Conservation (phyloP, 2,113 vertebrate genomes). For the Dendrocopos noguchii region DNA sequence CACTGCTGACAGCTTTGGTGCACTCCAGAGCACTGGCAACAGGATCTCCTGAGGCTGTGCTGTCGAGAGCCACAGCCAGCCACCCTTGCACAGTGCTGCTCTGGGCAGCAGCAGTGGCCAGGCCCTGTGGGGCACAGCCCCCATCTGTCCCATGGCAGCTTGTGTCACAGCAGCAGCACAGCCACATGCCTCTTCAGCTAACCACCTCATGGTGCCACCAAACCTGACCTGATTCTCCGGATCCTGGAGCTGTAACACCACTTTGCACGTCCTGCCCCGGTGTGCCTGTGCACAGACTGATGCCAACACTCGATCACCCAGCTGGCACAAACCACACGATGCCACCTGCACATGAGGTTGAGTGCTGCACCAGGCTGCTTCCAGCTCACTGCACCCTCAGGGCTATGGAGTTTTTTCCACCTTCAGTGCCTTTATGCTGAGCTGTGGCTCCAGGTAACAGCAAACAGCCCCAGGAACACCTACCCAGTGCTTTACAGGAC, state of each 20-base stretch:
- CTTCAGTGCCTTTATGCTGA: accelerated
- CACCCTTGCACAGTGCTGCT: accelerated
- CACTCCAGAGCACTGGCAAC: no score
- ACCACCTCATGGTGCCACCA: background rate
- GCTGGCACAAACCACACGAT: background rate
- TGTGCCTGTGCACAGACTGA: background rate
- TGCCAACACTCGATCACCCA: background rate
- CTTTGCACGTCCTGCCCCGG: background rate
- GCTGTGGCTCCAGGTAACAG: background rate
- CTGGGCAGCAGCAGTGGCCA: background rate
- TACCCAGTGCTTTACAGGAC: background rate
- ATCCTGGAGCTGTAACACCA: background rate
- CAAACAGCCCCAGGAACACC: accelerated
- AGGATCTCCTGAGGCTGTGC: no score
- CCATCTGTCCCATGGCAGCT: background rate
- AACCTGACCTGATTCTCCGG: background rate
- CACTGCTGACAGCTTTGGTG: no score
- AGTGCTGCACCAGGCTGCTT: accelerated
- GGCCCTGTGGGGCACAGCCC: background rate
- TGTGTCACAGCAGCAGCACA: accelerated
- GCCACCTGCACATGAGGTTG: background rate
- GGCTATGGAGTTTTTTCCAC: background rate
- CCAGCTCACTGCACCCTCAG: background rate
- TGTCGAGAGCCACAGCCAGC: background rate
- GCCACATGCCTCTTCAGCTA: no score